These are phyloP conservation scores for Rhingia rostrata DNA, from an alignment of 2,888 invertebrate species.

Conservation along the genomic window DNA sequence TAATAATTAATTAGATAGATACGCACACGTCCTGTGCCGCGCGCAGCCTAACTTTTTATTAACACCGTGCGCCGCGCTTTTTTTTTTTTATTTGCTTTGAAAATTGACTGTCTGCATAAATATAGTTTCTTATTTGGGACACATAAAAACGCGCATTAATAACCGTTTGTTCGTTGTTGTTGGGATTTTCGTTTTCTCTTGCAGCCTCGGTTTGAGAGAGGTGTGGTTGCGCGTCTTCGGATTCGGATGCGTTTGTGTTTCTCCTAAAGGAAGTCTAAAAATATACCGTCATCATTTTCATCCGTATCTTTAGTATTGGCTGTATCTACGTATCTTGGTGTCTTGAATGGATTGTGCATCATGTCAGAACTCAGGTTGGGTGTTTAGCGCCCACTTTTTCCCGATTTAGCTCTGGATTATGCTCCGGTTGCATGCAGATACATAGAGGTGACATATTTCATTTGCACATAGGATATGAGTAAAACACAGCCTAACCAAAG, in stretches of 20 bases:
- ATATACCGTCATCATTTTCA: conserved; percentile 61
- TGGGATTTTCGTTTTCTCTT: neutral
- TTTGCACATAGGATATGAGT: neutral
- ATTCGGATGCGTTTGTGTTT: conserved; percentile 33
- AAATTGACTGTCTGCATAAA: conserved; percentile 69
- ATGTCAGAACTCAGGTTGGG: conserved; percentile 39
- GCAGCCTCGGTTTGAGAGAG: conserved; percentile 7
- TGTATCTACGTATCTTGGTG: conserved; percentile 30
- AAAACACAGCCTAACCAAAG: conserved; percentile 34
- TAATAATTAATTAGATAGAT: conserved; percentile 68
- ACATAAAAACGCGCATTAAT: conserved; percentile 55
- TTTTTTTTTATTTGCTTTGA: conserved; percentile 66
- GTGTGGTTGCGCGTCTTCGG: conserved; percentile 15
- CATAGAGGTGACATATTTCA: conserved; percentile 61
- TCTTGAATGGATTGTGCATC: conserved; percentile 27
- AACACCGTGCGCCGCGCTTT: conserved; percentile 36
- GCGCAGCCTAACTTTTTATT: conserved; percentile 49
- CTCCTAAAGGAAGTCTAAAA: conserved; percentile 69
- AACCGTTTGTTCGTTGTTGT: conserved; percentile 25
- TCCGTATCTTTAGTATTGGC: conserved; percentile 41
- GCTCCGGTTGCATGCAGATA: conserved; percentile 31
- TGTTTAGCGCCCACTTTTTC: conserved; percentile 67
- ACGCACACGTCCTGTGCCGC: conserved; percentile 36
- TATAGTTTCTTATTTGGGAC: conserved; percentile 72
- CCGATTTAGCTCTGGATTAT: conserved; percentile 56